Conservation (phyloP, 2,113 vertebrate genomes). For the Psephotus haematonotus region DNA sequence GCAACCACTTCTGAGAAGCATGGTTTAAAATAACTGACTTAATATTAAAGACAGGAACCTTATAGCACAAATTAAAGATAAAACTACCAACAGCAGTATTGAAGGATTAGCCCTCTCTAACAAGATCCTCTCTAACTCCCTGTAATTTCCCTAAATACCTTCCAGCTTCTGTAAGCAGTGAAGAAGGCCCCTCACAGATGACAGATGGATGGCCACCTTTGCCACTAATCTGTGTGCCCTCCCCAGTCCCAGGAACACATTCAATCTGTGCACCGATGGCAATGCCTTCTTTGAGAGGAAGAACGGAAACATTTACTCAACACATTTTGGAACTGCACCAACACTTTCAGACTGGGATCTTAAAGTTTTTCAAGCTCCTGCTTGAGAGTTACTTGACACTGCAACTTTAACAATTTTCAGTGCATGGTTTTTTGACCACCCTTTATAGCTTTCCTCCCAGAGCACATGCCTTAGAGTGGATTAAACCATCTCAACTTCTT, state of each 20-base stretch:
- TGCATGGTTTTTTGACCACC: background rate
- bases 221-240: background rate
- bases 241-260: accelerated
- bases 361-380: background rate
- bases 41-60: background rate
- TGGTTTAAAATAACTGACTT: background rate
- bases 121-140: background rate
- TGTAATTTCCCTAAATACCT: background rate
- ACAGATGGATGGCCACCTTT: background rate
- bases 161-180: background rate
- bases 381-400: background rate
- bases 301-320: background rate
- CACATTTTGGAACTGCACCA: background rate
- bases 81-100: background rate
- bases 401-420: background rate
- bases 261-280: background rate
- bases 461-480: background rate
- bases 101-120: background rate
- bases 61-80: background rate
- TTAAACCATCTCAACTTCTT: conserved; percentile 43
- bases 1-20: background rate
- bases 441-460: conserved; percentile 32
- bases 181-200: background rate
- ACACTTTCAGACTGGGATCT: background rate
- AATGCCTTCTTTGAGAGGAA: background rate